Percentiles rank a stretch among this genome's conserved stretches.
These are phyloP conservation scores for Oryctes rhinoceros DNA, from an alignment of 1,140 invertebrate genomes.

Conservation along the genomic window DNA sequence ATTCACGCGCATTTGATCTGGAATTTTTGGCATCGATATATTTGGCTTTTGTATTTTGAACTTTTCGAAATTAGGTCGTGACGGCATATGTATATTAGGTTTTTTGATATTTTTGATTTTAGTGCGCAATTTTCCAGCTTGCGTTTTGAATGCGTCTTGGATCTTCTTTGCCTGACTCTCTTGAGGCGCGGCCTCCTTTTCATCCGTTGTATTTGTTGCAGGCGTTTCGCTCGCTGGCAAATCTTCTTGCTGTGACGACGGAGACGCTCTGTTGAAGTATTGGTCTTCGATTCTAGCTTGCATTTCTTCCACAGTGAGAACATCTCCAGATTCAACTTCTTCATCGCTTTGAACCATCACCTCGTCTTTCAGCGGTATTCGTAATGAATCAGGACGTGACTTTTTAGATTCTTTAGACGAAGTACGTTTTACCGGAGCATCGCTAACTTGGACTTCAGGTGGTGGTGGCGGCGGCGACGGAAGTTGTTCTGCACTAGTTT, in stretches of 20 bases:
- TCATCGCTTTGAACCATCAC: slow-evolving; percentile 38
- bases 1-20: slow-evolving; percentile 68
- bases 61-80: slow-evolving; percentile 44
- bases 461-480: slow-evolving; percentile 40
- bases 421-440: slow-evolving; percentile 18
- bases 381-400: slow-evolving; percentile 1
- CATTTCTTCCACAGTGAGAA: slow-evolving; percentile 47
- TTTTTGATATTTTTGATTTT: slow-evolving; percentile 68
- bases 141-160: slow-evolving; percentile 62
- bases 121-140: slow-evolving; percentile 69
- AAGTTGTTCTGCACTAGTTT: slow-evolving; percentile 39
- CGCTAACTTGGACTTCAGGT: slow-evolving; percentile 19
- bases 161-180: slow-evolving; percentile 45
- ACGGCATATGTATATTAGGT: slow-evolving; percentile 59
- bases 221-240: slow-evolving; percentile 15
- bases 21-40: slow-evolving; percentile 70
- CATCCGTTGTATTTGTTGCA: slow-evolving; percentile 61
- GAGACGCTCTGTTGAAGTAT: slow-evolving; percentile 47
- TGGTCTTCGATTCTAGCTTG: slow-evolving; percentile 51
- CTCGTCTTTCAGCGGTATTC: slow-evolving; percentile 25
- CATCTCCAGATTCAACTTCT: slow-evolving; percentile 42
- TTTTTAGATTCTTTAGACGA: slow-evolving; percentile 26
- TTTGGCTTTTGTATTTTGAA: slow-evolving; percentile 66
- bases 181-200: slow-evolving; percentile 52
- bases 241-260: slow-evolving; percentile 11